phyloP scores from a whole-genome alignment of 2,888 invertebrate genomes.

The Polyploca ridens region DNA sequence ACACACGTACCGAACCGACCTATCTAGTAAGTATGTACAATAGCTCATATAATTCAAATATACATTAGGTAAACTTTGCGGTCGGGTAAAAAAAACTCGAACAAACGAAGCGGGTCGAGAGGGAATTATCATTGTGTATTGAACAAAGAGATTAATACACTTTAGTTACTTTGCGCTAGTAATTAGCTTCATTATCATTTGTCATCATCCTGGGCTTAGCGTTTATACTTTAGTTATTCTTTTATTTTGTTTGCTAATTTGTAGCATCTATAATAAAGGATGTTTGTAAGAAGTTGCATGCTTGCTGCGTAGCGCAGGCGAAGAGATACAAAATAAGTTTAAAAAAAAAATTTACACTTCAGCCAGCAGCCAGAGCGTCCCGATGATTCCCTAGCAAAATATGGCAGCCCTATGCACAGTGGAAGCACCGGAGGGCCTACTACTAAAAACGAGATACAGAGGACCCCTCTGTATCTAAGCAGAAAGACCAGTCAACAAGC shows the following conservation, averaged over 20 bases:
- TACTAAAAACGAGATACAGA: no score
- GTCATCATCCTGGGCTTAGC: background rate
- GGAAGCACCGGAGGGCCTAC: no score
- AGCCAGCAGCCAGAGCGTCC: no score
- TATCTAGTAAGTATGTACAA: slow-evolving; percentile 21
- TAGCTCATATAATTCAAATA: slow-evolving; percentile 20
- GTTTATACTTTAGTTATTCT: background rate
- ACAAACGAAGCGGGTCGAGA: slow-evolving; percentile 3
- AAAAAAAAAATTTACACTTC: no score
- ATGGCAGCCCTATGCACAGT: no score
- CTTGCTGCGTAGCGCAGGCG: no score
- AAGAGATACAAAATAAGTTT: no score
- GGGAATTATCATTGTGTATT: slow-evolving; percentile 6
- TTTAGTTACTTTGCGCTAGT: background rate
- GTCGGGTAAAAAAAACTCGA: slow-evolving; percentile 15
- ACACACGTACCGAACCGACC: slow-evolving; percentile 12
- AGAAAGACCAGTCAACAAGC: background rate
- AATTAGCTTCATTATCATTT: background rate
- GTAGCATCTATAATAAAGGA: no score
- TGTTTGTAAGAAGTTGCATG: no score
- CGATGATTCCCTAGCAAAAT: no score
- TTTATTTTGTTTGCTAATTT: background rate
- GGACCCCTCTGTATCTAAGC: no score
- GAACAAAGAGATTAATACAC: slow-evolving; percentile 1
- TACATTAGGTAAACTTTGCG: slow-evolving; percentile 34